A percentile compares a stretch with the other conserved stretches of the same genome.
These are phyloP conservation scores for Cirrhinus molitorella DNA, from an alignment of 2,797 vertebrate genomes.

Conservation along the genomic window DNA sequence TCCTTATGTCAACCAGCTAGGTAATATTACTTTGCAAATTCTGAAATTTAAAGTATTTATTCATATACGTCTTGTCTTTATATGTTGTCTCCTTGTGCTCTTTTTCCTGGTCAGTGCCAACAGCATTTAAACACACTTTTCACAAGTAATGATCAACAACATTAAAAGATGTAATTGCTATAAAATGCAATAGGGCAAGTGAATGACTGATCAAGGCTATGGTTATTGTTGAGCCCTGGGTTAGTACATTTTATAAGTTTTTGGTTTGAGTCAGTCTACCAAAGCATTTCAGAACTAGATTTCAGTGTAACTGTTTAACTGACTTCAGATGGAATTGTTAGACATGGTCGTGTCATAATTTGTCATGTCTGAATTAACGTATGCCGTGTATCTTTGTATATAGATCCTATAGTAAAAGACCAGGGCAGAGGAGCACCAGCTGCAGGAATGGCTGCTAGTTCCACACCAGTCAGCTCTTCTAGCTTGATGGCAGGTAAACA, in stretches of 20 bases:
- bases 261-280: background rate
- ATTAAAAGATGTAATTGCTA: background rate
- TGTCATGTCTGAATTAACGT: background rate
- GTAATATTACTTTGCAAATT: background rate
- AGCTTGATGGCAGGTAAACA: constrained; percentile 87
- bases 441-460: constrained; percentile 79
- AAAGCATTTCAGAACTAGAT: no score
- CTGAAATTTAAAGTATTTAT: no score
- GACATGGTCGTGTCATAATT: background rate
- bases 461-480: constrained; percentile 87
- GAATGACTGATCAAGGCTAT: background rate
- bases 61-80: no score
- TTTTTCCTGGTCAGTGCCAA: no score
- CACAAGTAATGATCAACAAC: background rate
- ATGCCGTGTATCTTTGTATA: background rate
- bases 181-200: background rate
- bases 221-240: background rate
- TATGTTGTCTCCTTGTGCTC: no score
- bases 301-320: background rate
- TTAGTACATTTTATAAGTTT: background rate
- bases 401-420: constrained; percentile 88
- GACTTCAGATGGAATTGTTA: background rate
- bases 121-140: background rate
- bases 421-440: constrained; percentile 82
- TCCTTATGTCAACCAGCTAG: background rate